Base-by-base conservation (phyloP, 2,888 invertebrate species). In the Brachylomia viminalis region DNA sequence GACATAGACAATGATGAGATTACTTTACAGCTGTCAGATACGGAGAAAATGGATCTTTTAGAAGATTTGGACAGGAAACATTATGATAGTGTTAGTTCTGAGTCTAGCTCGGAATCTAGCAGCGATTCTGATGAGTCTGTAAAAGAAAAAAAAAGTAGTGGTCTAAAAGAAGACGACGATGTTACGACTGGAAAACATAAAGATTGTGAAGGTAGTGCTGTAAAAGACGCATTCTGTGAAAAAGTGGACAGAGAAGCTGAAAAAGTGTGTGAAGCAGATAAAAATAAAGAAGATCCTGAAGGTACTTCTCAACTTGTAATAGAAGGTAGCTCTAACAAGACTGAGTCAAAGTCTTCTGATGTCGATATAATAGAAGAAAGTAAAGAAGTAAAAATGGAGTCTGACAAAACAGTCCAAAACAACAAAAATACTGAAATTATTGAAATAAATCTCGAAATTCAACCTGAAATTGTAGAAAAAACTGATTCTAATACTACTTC, bases 31-130 rank as follows among this genome's bases (percentile, higher is more conserved):
- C 79, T 96, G 27, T 97, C 97, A 0, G 96, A 97, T 89, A 91
- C 95, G 2, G 96, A 96, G 79, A 96, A 96, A 86, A 95, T 96
- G 95, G 96, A 97, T 90, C 87, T 97, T 13, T 83, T 97, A 52
- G 96, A 96, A 87, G 93, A 95, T 90, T 90, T 95, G 27, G 95
- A 95, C 58, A 90, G 92, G 38, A 95, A 95, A 72, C 91, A 93
- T 58, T 94, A 90, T 71, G 95, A 94, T 13, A 92, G 87, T 62
- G 90, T 92, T 0, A 93, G 91, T 70, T 90, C 91, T 69, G 90
- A 90, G 61, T 88, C 89, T 15, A 89, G 83, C 30, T 85, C 89
- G 0, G 87, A 82, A 17, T 76, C 79, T 20, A 79, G 87, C 17
- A 87, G 86, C 7, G 85, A 80, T 27, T 71, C 77, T 61, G 80